phyloP scores from a whole-genome alignment of 2,797 vertebrate genomes.

The Ataeniobius toweri region DNA sequence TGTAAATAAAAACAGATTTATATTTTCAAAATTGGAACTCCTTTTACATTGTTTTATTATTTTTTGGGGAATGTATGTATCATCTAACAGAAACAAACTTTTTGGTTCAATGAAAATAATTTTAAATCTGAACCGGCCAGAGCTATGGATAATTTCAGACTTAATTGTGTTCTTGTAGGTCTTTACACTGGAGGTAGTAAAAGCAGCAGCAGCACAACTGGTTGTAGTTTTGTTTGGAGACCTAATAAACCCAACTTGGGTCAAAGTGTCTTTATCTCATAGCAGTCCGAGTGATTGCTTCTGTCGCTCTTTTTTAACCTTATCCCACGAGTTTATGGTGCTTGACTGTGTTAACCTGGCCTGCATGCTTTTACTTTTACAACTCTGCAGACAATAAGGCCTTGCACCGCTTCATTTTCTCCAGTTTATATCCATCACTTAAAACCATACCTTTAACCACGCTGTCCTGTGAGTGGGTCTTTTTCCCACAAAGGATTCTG shows the following conservation, averaged over 20 bases:
- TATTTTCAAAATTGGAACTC: not conserved
- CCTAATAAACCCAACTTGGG: constrained; percentile 15
- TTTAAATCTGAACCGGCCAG: not conserved
- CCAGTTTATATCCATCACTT: not conserved
- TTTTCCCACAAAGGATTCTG: not conserved
- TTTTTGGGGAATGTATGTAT: too few relatives aligned
- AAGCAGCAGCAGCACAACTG: not conserved
- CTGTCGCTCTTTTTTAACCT: constrained; percentile 11
- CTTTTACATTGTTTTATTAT: too few relatives aligned
- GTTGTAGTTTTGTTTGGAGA: not conserved
- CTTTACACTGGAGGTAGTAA: not conserved
- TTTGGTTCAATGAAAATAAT: not conserved
- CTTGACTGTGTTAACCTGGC: too few relatives aligned
- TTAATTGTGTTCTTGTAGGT: not conserved
- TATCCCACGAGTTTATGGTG: constrained; percentile 5
- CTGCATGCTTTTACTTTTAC: too few relatives aligned
- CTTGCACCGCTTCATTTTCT: not conserved
- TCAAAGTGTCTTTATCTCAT: constrained; percentile 25
- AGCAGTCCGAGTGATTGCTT: constrained; percentile 24
- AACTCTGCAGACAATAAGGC: too few relatives aligned
- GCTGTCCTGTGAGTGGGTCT: not conserved
- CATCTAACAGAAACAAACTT: not conserved
- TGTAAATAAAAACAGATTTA: not conserved
- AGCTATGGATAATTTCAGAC: not conserved
- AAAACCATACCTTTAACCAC: too few relatives aligned